A percentile compares a stretch with the other conserved stretches of the same genome.
Conservation (phyloP, 2,888 invertebrate species). For the Eupithecia vulgata region DNA sequence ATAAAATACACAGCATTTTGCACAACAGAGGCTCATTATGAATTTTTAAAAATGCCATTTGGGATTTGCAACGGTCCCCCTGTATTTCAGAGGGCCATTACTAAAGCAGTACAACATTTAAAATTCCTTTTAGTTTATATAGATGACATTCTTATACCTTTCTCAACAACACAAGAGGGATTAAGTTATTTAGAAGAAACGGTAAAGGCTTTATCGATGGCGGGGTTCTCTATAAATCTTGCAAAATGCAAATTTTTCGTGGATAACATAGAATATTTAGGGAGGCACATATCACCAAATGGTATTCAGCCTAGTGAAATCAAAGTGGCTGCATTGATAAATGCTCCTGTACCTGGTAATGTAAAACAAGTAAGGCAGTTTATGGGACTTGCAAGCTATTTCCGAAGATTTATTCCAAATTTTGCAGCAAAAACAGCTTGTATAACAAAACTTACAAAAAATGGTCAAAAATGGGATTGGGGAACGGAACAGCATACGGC, state of each 20-base stretch:
- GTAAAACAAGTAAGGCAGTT: conserved; percentile 19
- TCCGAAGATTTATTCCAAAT: conserved; percentile 14
- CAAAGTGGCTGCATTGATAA: neutral
- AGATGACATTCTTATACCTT: conserved; percentile 17
- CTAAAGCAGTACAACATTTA: conserved; percentile 2
- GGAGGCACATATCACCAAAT: neutral
- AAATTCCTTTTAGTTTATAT: conserved; percentile 12
- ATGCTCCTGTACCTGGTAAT: conserved; percentile 11
- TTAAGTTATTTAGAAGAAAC: conserved; percentile 5
- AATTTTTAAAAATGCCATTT: conserved; percentile 43
- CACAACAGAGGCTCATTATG: conserved; percentile 19
- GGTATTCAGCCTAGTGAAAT: no score
- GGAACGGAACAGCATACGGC: no score
- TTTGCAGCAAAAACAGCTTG: conserved; percentile 15
- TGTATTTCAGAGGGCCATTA: conserved; percentile 40
- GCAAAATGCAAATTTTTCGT: conserved; percentile 20
- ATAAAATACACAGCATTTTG: conserved; percentile 20
- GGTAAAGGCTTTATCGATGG: rapidly evolving
- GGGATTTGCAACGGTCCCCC: conserved; percentile 40
- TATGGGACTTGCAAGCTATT: conserved; percentile 21
- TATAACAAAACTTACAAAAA: conserved; percentile 12
- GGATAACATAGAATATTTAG: conserved; percentile 12
- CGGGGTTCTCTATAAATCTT: conserved; percentile 18
- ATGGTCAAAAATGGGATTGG: conserved; percentile 11
- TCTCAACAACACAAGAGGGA: neutral